Percentiles rank a stretch among this genome's conserved stretches.
Conservation (phyloP, 2,113 vertebrate genomes). For the Mionectes macconnelli region DNA sequence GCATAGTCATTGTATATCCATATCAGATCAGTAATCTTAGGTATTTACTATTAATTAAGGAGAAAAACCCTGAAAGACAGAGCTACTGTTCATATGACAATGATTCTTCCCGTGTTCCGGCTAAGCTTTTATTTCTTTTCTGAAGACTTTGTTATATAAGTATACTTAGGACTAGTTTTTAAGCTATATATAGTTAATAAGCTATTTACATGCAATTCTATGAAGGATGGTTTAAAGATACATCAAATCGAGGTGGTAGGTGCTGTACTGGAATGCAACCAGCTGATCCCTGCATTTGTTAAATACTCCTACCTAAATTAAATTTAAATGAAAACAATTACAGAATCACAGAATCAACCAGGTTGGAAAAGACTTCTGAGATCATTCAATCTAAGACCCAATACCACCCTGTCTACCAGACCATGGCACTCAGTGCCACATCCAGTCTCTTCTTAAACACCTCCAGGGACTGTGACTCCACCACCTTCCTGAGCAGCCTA, state of each 20-base stretch:
- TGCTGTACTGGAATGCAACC: not conserved
- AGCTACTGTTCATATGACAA: not conserved
- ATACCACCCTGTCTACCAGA: too few species aligned
- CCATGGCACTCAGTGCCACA: too few species aligned
- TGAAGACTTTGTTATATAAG: not conserved
- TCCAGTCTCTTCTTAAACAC: too few species aligned
- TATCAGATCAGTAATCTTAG: not conserved
- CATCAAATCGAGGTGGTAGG: not conserved
- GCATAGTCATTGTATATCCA: not conserved
- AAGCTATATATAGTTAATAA: too few species aligned
- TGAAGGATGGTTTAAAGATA: not conserved
- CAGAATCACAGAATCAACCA: too few species aligned
- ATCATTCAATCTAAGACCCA: too few species aligned
- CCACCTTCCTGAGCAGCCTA: too few species aligned
- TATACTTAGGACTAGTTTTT: not conserved
- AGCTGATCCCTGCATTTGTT: not conserved
- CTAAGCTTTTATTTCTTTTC: not conserved
- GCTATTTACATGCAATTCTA: not conserved
- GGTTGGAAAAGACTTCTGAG: too few species aligned
- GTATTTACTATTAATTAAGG: not conserved
- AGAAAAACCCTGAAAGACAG: not conserved
- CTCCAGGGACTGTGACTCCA: too few species aligned
- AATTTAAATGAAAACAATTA: not conserved
- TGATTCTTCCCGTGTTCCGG: not conserved
- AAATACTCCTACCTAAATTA: not conserved